These are phyloP conservation scores for Tetrao urogallus DNA, from an alignment of 2,113 vertebrate species.

Conservation along the genomic window DNA sequence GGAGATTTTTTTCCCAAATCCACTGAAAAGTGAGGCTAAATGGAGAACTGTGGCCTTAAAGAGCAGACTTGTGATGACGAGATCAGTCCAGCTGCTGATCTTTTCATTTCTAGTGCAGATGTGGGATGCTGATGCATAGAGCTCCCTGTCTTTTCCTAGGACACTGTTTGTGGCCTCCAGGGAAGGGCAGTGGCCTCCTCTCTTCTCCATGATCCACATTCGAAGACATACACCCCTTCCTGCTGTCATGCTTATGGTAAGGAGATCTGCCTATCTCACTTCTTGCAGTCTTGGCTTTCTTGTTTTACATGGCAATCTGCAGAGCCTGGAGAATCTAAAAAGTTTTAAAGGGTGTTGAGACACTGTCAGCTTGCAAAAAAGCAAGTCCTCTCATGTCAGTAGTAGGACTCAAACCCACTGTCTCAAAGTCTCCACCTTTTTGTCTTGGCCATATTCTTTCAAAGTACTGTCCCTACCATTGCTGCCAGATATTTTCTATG, in stretches of 20 bases:
- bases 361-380: neutral
- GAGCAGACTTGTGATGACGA: neutral
- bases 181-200: constrained; percentile 78
- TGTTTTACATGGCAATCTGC: neutral
- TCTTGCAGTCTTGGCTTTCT: neutral
- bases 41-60: neutral
- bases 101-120: neutral
- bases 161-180: constrained; percentile 79
- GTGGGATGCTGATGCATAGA: neutral
- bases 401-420: neutral
- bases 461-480: neutral
- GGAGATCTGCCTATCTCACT: neutral
- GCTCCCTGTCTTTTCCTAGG: constrained; percentile 47
- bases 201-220: constrained; percentile 81
- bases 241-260: constrained; percentile 76
- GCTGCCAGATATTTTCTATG: neutral
- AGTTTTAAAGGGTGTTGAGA: neutral
- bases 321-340: neutral
- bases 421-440: neutral
- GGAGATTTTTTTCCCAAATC: neutral
- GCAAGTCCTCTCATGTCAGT: neutral
- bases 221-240: constrained; percentile 76
- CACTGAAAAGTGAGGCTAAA: neutral
- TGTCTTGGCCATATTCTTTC: neutral
- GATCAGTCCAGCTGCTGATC: neutral